Evolutionary conservation across 2,888 invertebrate species (phyloP), one percentile per base, ranked within the genome.

Genomic region (Steinernema carpocapsae): DNA sequence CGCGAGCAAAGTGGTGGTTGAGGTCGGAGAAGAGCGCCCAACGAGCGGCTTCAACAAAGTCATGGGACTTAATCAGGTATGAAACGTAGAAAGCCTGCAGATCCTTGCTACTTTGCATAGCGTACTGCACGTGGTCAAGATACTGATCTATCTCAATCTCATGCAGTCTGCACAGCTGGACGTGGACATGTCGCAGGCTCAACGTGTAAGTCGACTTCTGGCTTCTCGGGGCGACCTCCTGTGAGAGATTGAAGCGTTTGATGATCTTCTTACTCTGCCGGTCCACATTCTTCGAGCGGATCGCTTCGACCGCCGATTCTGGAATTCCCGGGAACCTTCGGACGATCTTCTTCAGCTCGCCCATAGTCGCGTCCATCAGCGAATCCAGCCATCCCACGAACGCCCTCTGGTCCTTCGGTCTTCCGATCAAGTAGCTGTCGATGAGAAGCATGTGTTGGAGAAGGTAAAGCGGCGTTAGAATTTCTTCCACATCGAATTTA

Each of bases 61-160:
- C 56, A 12, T 26, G 12, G 26, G 14, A 22, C 26, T 6, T 1
- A 4, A 56, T 10, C 22, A 56, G 22, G 6, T 19, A 6, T 22
- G 14, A 19, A 14, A 56, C 56, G 56, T 22, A 56, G 26, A 24
- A 56, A 6, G 26, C n/a, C 26, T 56, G 56, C 6, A 56, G 56
- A 22, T 6, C 1, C 26, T 24, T 10, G 26, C 22, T 56, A 6
- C n/a, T 56, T 26, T 26, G 12, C 26, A 56, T 12, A 7, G 56
- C 56, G 56, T 56, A 56, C 56, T 56, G 26, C n/a, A 56, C 26
- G 22, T 56, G 56, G 26, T 56, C 56, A 3, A 56, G 26, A 24
- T 56, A 56, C 26, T 56, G 56, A 6, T 12, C 56, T 24, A 24
- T 24, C 10, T 56, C 56, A 3, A 56, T 12, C 26, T 56, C 24